These are phyloP conservation scores for Atta cephalotes DNA, from an alignment of 1,140 invertebrate species.

Conservation along the genomic window DNA sequence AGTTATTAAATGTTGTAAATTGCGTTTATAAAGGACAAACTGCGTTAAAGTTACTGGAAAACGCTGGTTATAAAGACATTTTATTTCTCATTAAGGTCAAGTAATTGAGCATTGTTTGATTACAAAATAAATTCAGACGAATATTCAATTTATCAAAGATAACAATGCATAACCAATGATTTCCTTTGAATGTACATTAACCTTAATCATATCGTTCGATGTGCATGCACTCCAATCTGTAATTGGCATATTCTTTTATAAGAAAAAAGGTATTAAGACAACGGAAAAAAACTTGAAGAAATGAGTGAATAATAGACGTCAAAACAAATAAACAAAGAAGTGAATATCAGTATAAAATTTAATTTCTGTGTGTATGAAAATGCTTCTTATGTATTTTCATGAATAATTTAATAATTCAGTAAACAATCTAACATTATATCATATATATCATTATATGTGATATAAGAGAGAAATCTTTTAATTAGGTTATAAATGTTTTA, in stretches of 20 bases:
- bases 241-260: slow-evolving; percentile 43
- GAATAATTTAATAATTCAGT: slow-evolving; percentile 65
- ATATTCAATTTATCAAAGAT: slow-evolving; percentile 31
- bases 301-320: neutral
- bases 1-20: neutral
- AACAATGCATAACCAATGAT: slow-evolving; percentile 44
- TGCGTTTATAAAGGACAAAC: neutral
- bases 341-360: slow-evolving; percentile 64
- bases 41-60: slow-evolving; percentile 7
- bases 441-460: no score
- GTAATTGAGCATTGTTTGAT: neutral
- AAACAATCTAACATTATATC: slow-evolving; percentile 11
- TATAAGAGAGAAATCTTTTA: neutral
- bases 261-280: neutral
- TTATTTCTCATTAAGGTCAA: slow-evolving; percentile 12
- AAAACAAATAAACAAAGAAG: neutral
- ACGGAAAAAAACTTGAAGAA: neutral
- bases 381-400: slow-evolving; percentile 35
- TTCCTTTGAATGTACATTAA: slow-evolving; percentile 13
- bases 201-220: slow-evolving; percentile 28
- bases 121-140: neutral
- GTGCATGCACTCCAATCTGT: neutral
- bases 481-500: neutral
- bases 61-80: slow-evolving; percentile 15
- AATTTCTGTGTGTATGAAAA: slow-evolving; percentile 65